phyloP scores from a whole-genome alignment of 2,888 invertebrate genomes.

The Noctua janthe region DNA sequence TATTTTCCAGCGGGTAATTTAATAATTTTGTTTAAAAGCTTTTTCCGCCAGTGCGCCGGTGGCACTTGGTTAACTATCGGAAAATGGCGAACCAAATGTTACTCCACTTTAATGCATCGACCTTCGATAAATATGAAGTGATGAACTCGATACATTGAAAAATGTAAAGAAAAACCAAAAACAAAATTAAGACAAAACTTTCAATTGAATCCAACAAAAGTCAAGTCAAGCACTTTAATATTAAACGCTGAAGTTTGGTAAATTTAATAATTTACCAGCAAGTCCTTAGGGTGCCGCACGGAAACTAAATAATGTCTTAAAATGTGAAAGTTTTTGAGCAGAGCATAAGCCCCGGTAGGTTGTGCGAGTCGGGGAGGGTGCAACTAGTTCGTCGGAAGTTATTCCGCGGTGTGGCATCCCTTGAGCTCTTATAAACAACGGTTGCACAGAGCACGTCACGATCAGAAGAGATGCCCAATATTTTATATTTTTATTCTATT shows the following conservation, averaged over 20 bases:
- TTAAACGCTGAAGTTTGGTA: constrained; percentile 67
- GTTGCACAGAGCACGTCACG: constrained; percentile 62
- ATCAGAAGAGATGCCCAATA: constrained; percentile 42
- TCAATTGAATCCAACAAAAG: constrained; percentile 63
- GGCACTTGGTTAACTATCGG: background rate
- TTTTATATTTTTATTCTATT: background rate
- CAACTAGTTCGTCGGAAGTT: constrained; percentile 74
- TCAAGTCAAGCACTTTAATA: constrained; percentile 57
- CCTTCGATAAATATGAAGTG: background rate
- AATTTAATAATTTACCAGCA: constrained; percentile 82
- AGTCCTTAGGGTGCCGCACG: constrained; percentile 70
- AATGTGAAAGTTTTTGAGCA: constrained; percentile 83
- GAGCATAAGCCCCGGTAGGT: constrained; percentile 75
- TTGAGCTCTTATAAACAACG: constrained; percentile 67
- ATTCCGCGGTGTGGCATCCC: constrained; percentile 72
- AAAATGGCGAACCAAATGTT: constrained; percentile 23
- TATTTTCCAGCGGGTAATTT: constrained; percentile 19
- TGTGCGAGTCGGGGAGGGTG: constrained; percentile 53
- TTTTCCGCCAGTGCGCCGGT: background rate
- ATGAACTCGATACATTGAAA: background rate
- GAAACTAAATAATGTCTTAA: constrained; percentile 84
- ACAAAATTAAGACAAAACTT: constrained; percentile 42
- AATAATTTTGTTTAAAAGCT: constrained; percentile 19
- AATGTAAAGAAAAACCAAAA: constrained; percentile 29
- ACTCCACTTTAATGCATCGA: background rate